phyloP scores from a whole-genome alignment of 2,113 vertebrate genomes.

The Oryzias woworae region DNA sequence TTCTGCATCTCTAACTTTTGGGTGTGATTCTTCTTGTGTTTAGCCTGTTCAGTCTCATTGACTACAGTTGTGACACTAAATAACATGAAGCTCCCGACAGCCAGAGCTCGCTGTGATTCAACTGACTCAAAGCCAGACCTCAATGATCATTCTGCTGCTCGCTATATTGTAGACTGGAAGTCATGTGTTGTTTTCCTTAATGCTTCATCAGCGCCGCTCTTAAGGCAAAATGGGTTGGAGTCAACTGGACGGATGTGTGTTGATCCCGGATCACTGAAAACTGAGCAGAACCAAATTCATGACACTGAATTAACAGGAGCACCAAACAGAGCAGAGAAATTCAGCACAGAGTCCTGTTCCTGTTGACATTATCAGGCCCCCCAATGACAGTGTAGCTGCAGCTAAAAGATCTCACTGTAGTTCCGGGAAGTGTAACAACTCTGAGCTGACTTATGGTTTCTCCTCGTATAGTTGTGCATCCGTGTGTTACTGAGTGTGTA shows the following conservation, averaged over 20 bases:
- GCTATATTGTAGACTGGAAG: constrained; percentile 34
- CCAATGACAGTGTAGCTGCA: constrained; percentile 32
- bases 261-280: not conserved
- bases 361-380: constrained; percentile 1
- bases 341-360: constrained; percentile 18
- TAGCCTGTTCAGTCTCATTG: too few relatives aligned
- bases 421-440: constrained; percentile 2
- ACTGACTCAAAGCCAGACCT: constrained; percentile 2
- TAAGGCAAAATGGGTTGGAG: constrained; percentile 44
- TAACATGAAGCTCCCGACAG: too few relatives aligned
- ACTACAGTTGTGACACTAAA: too few relatives aligned
- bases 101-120: too few relatives aligned
- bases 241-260: constrained; percentile 17
- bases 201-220: constrained; percentile 47
- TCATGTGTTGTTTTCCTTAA: constrained; percentile 47
- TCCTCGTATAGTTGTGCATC: too few relatives aligned
- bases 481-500: too few relatives aligned
- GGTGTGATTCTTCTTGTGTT: too few relatives aligned
- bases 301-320: constrained; percentile 19
- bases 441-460: too few relatives aligned
- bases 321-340: constrained; percentile 17
- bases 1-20: too few relatives aligned
- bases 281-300: constrained; percentile 14
- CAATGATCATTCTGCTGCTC: constrained; percentile 13
- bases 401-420: too few relatives aligned